Evolutionary conservation across 2,797 vertebrate species (phyloP).

Genomic region (Sebastiscus albofasciatus): DNA sequence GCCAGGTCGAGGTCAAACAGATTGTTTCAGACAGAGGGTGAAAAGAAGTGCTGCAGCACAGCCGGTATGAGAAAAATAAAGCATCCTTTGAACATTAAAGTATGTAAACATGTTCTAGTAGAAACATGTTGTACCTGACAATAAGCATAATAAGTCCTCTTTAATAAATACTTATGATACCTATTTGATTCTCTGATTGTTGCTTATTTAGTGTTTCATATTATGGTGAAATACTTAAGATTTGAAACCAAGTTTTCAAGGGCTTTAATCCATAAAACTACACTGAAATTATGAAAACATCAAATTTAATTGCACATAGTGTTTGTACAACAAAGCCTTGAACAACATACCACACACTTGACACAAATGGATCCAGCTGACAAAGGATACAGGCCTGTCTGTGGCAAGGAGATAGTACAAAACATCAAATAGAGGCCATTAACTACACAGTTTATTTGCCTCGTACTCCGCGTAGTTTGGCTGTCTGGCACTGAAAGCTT

Average conservation of each 20-base stretch:
- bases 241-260: constrained; percentile 9
- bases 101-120: too few species aligned
- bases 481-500: constrained; percentile 92
- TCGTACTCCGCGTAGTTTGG: constrained; percentile 93
- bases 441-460: constrained; percentile 96
- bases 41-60: too few species aligned
- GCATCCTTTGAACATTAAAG: too few species aligned
- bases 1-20: too few species aligned
- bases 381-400: constrained; percentile 53
- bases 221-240: neutral
- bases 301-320: constrained; percentile 78
- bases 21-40: too few species aligned
- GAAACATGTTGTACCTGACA: too few species aligned
- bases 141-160: too few species aligned
- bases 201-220: neutral
- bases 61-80: too few species aligned
- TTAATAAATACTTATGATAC: neutral
- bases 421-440: constrained; percentile 77
- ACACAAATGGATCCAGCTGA: constrained; percentile 74
- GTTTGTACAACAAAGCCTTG: constrained; percentile 76
- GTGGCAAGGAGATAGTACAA: constrained; percentile 65
- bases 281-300: constrained; percentile 68
- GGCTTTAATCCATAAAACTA: constrained; percentile 55
- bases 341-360: constrained; percentile 75
- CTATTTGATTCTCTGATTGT: neutral